Evolutionary conservation across 1,140 invertebrate genomes (phyloP).

Genomic region (Ruditapes philippinarum): DNA sequence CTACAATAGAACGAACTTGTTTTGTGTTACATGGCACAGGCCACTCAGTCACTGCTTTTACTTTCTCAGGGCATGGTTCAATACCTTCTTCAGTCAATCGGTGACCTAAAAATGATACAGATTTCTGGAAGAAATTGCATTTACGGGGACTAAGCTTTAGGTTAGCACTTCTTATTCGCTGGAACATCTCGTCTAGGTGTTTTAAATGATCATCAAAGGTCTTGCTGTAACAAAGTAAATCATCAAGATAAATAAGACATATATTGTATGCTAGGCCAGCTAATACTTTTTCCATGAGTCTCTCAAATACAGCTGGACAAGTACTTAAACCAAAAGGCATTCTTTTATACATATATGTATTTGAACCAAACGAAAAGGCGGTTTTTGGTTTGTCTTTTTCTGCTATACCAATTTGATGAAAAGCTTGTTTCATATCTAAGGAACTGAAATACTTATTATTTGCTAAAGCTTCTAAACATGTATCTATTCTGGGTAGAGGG

Average conservation of each 20-base stretch:
- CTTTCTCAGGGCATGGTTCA: no score
- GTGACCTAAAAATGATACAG: constrained; percentile 36
- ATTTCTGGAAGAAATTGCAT: constrained; percentile 25
- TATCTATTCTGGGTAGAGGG: no score
- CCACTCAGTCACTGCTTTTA: background rate
- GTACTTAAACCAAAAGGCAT: constrained; percentile 20
- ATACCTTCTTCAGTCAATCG: constrained; percentile 1
- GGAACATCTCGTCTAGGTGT: background rate
- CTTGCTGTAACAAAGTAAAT: background rate
- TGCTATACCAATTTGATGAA: background rate
- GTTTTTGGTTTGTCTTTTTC: constrained; percentile 15
- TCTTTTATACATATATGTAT: constrained; percentile 7
- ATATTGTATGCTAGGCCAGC: constrained; percentile 19
- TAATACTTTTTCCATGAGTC: constrained; percentile 15
- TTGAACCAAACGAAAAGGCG: constrained; percentile 5
- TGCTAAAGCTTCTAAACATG: no score
- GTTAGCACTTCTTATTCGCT: background rate
- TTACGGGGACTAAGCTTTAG: constrained; percentile 26
- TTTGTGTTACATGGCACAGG: background rate
- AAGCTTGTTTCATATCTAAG: no score
- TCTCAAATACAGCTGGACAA: constrained; percentile 1
- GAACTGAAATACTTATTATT: no score
- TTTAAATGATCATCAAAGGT: constrained; percentile 21
- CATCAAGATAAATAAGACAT: constrained; percentile 33
- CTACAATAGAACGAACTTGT: background rate